phyloP scores from a whole-genome alignment of 2,888 invertebrate species.

The Lypha dubia region DNA sequence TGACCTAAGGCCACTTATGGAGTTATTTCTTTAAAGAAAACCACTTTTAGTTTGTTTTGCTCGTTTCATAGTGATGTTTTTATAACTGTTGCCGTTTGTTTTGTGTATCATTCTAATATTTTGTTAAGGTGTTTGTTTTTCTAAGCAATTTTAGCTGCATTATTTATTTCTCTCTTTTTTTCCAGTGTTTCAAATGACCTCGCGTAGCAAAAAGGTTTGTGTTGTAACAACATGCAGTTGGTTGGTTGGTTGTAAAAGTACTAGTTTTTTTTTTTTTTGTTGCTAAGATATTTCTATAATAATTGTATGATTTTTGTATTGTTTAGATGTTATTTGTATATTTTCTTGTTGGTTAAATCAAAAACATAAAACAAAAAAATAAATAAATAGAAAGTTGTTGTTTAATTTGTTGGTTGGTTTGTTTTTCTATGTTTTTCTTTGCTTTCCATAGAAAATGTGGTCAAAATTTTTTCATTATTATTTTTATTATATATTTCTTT shows the following conservation, averaged over 20 bases:
- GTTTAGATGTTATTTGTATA: constrained; percentile 4
- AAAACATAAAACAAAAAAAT: constrained; percentile 26
- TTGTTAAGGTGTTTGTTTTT: constrained; percentile 7
- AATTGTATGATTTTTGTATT: constrained; percentile 28
- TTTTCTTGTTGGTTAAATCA: constrained; percentile 19
- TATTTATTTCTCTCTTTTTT: neutral
- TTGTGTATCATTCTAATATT: constrained; percentile 39
- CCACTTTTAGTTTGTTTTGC: neutral
- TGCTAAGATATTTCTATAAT: constrained; percentile 9
- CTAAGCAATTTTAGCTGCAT: neutral
- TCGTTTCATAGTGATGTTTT: neutral
- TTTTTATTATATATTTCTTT: constrained; percentile 9
- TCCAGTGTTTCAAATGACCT: constrained; percentile 33
- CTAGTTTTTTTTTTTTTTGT: neutral
- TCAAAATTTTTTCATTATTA: constrained; percentile 47
- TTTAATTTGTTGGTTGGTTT: constrained; percentile 50
- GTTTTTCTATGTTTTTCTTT: too few species aligned
- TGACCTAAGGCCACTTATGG: constrained; percentile 60
- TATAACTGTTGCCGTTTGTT: constrained; percentile 21
- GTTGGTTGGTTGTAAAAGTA: constrained; percentile 44
- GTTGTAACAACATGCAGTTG: neutral
- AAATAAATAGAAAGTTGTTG: constrained; percentile 64
- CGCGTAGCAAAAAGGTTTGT: constrained; percentile 33
- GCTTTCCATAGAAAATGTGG: constrained; percentile 36
- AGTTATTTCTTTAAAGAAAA: constrained; percentile 14